Percentiles rank a stretch among this genome's conserved stretches.
These are phyloP conservation scores for Octopus bimaculoides DNA, from an alignment of 1,140 invertebrate genomes.

Conservation along the genomic window DNA sequence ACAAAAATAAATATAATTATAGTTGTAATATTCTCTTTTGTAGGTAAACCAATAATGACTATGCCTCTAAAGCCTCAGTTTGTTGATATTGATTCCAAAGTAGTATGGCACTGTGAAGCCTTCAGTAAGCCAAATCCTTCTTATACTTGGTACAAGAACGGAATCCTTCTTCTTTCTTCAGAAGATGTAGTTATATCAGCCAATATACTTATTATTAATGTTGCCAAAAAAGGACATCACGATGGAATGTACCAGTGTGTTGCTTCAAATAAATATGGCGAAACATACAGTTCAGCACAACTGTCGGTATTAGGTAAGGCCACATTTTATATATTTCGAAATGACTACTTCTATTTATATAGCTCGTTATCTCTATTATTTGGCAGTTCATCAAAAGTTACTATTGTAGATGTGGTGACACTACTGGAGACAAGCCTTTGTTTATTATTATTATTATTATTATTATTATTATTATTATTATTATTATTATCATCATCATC, in stretches of 20 bases:
- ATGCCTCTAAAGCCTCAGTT: constrained; percentile 86
- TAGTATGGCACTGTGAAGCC: constrained; percentile 93
- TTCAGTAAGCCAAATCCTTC: constrained; percentile 90
- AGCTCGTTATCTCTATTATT: background rate
- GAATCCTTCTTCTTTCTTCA: constrained; percentile 60
- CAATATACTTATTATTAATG: constrained; percentile 56
- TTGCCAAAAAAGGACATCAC: constrained; percentile 74
- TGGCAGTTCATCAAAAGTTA: background rate
- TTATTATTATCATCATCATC: background rate
- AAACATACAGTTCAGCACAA: constrained; percentile 83
- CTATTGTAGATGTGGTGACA: background rate
- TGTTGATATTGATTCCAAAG: constrained; percentile 75
- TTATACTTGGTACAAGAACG: constrained; percentile 84
- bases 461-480: background rate
- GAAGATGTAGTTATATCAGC: constrained; percentile 56
- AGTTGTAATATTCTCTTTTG: constrained; percentile 32
- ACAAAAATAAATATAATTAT: background rate
- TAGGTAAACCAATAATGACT: constrained; percentile 87
- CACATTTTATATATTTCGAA: constrained; percentile 85
- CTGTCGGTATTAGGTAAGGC: constrained; percentile 74
- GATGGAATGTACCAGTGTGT: constrained; percentile 95
- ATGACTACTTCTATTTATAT: constrained; percentile 67
- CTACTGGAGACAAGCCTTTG: background rate
- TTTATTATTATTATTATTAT: background rate
- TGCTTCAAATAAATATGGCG: constrained; percentile 84